Percentiles rank a stretch among this genome's conserved stretches.
Conservation (phyloP, 1,140 invertebrate genomes). For the Sycophila sp. region DNA sequence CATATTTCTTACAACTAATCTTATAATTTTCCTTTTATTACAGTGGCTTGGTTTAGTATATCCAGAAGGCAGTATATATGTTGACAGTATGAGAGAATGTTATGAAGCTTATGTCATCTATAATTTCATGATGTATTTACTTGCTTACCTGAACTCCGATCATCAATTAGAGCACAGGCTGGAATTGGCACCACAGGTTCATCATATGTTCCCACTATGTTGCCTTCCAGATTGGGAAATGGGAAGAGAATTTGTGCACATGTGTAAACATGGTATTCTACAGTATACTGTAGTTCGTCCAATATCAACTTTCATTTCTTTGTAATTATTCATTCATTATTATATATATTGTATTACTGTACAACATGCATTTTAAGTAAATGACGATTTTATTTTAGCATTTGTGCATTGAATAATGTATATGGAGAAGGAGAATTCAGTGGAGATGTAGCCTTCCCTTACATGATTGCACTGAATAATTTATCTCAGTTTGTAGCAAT, state of each 20-base stretch:
- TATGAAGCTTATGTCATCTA: slow-evolving; percentile 98
- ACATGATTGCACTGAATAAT: slow-evolving; percentile 92
- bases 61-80: slow-evolving; percentile 87
- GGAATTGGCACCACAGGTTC: slow-evolving; percentile 84
- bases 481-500: slow-evolving; percentile 95
- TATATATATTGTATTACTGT: slow-evolving; percentile 3
- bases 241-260: slow-evolving; percentile 91
- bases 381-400: slow-evolving; percentile 68
- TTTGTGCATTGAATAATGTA: slow-evolving; percentile 85
- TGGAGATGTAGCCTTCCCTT: slow-evolving; percentile 86
- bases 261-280: slow-evolving; percentile 95
- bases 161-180: slow-evolving; percentile 83
- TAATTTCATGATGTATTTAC: slow-evolving; percentile 95
- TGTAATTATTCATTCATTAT: slow-evolving; percentile 73
- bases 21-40: slow-evolving; percentile 46
- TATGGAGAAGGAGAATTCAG: slow-evolving; percentile 92
- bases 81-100: slow-evolving; percentile 92
- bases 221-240: slow-evolving; percentile 88
- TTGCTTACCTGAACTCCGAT: slow-evolving; percentile 89
- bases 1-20: slow-evolving; percentile 22
- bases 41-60: slow-evolving; percentile 87
- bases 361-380: slow-evolving; percentile 12
- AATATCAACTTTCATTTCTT: slow-evolving; percentile 86
- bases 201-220: slow-evolving; percentile 87
- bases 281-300: slow-evolving; percentile 93